Conservation (phyloP, 2,797 vertebrate genomes). For the Staurois parvus region DNA sequence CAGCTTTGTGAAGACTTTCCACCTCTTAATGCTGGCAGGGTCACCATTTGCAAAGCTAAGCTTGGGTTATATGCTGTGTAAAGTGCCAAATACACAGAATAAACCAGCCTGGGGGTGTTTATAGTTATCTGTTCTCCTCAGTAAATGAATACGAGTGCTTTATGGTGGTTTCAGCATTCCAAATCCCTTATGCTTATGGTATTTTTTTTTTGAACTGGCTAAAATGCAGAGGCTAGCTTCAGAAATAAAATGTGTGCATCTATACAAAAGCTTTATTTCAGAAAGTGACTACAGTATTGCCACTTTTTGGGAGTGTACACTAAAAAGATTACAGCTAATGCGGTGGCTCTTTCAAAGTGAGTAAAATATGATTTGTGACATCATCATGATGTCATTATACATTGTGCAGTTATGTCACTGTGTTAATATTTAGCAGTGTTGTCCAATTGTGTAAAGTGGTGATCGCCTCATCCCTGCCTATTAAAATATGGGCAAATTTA, state of each 20-base stretch:
- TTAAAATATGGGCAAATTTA: too few species aligned
- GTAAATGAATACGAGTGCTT: constrained; percentile 54
- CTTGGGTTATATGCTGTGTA: constrained; percentile 60
- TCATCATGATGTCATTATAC: neutral
- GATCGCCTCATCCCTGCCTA: too few species aligned
- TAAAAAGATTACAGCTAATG: neutral
- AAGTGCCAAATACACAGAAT: constrained; percentile 60
- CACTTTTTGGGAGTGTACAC: neutral
- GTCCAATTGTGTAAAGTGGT: neutral
- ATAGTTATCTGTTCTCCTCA: constrained; percentile 50
- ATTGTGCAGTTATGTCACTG: neutral
- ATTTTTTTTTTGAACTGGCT: constrained; percentile 49
- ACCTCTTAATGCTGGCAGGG: constrained; percentile 57
- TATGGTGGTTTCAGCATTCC: constrained; percentile 56
- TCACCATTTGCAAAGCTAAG: constrained; percentile 58
- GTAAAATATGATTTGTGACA: too few species aligned
- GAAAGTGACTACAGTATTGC: neutral
- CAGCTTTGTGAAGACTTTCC: constrained; percentile 50
- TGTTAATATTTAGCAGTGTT: neutral
- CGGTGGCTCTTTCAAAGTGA: neutral
- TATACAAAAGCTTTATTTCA: constrained; percentile 33
- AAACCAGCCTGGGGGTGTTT: constrained; percentile 59
- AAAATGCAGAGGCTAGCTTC: constrained; percentile 38
- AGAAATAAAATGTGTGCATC: constrained; percentile 29
- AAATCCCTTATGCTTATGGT: constrained; percentile 49